These are phyloP conservation scores for Leptopterna dolabrata DNA, from an alignment of 2,888 invertebrate genomes.

Conservation along the genomic window DNA sequence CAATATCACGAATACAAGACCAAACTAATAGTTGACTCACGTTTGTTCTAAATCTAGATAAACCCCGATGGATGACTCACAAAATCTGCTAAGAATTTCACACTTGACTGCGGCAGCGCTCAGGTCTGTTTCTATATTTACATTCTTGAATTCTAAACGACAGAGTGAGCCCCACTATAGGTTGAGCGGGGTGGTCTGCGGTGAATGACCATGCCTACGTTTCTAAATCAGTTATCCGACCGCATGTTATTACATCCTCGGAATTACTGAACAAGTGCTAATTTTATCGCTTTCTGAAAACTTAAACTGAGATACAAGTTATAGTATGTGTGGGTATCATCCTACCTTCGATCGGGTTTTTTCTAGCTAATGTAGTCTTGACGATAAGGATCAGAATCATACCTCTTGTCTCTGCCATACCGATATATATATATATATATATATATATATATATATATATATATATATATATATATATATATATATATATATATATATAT, in stretches of 20 bases:
- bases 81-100: slow-evolving; percentile 43
- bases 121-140: slow-evolving; percentile 1
- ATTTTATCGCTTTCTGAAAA: not conserved
- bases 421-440: too few relatives aligned
- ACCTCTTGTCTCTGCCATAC: too few relatives aligned
- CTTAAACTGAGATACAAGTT: not conserved
- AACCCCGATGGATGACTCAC: slow-evolving; percentile 44
- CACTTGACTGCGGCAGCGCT: slow-evolving; percentile 45
- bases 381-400: too few relatives aligned
- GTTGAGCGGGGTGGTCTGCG: not conserved
- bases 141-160: slow-evolving; percentile 11
- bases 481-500: too few relatives aligned
- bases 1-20: slow-evolving; percentile 50
- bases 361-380: too few relatives aligned
- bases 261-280: not conserved
- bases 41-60: slow-evolving; percentile 53
- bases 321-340: too few relatives aligned
- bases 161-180: not conserved
- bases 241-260: not conserved
- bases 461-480: too few relatives aligned
- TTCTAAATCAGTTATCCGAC: not conserved
- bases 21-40: slow-evolving; percentile 53
- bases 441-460: too few relatives aligned
- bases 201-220: not conserved
- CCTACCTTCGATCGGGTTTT: too few relatives aligned